These are phyloP conservation scores for Irena cyanogastra DNA, from an alignment of 2,113 vertebrate species.

Conservation along the genomic window DNA sequence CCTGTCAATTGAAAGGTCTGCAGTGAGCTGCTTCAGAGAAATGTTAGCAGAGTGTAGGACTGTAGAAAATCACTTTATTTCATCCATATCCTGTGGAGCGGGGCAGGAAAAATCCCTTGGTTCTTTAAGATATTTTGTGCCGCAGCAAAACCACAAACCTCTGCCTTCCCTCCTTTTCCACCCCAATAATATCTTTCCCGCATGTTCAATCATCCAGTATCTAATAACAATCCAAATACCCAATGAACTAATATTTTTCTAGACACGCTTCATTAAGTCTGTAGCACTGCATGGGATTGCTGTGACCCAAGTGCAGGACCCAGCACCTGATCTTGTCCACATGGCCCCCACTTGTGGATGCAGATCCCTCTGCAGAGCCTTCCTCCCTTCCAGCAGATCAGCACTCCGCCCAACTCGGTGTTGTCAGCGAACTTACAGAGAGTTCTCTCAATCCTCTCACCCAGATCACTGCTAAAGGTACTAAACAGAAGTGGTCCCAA, in stretches of 20 bases:
- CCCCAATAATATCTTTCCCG: neutral
- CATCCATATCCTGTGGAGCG: neutral
- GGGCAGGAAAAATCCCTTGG: accelerated
- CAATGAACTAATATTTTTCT: neutral
- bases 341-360: accelerated
- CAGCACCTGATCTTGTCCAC: neutral
- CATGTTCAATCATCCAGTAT: neutral
- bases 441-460: too few species aligned
- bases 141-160: neutral
- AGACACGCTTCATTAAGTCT: too few species aligned
- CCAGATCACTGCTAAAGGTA: neutral
- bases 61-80: neutral
- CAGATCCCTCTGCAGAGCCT: neutral
- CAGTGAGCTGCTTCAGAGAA: neutral
- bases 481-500: neutral
- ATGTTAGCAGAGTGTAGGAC: neutral
- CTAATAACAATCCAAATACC: neutral
- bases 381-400: neutral
- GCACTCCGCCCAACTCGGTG: accelerated
- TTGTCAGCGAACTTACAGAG: too few species aligned
- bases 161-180: neutral
- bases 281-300: neutral
- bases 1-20: neutral
- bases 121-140: neutral
- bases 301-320: neutral